Conservation (phyloP, 2,888 invertebrate species). For the Cephonodes hylas region DNA sequence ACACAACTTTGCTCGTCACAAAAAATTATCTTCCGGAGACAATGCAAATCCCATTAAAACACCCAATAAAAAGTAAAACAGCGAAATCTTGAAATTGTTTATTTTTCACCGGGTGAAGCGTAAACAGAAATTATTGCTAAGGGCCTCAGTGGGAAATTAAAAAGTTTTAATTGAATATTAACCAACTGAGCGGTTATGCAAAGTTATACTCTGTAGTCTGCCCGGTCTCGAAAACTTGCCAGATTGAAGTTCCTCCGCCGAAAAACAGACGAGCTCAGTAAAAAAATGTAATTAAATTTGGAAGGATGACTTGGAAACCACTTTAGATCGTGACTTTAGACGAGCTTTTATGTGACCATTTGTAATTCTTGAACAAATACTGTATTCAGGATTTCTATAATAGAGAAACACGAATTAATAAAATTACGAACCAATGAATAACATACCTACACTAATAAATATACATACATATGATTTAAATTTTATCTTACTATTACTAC, state of each 20-base stretch:
- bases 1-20: background rate
- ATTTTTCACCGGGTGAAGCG: conserved; percentile 40
- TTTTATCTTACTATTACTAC: no score
- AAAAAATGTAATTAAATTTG: conserved; percentile 23
- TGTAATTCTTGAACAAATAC: background rate
- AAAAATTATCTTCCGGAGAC: background rate
- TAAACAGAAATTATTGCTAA: conserved; percentile 65
- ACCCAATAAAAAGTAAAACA: conserved; percentile 12
- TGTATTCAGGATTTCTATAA: background rate
- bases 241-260: conserved; percentile 22
- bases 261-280: conserved; percentile 21
- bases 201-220: conserved; percentile 40
- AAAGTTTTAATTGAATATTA: conserved; percentile 77
- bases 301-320: conserved; percentile 1
- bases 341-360: background rate
- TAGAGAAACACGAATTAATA: background rate
- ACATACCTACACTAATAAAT: no score
- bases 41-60: conserved; percentile 11
- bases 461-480: no score
- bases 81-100: conserved; percentile 42
- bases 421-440: background rate
- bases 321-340: conserved; percentile 1
- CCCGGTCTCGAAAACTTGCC: conserved; percentile 17
- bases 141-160: conserved; percentile 53
- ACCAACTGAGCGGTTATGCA: conserved; percentile 57